A percentile compares a stretch with the other conserved stretches of the same genome.
Evolutionary conservation across 2,113 vertebrate genomes (phyloP).

Genomic region (Ceuthmochares aereus): DNA sequence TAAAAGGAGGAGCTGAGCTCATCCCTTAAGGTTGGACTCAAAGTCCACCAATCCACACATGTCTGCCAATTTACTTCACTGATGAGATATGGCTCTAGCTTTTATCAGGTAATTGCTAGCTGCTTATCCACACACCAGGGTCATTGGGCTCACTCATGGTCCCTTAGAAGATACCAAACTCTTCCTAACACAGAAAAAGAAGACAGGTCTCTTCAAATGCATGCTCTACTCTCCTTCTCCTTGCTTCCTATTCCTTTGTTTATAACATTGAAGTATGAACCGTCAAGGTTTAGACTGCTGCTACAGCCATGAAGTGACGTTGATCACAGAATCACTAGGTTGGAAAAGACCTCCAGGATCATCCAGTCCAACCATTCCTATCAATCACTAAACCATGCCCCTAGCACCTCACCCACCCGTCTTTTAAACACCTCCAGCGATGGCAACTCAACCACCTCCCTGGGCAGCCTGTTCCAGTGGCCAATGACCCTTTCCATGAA

Average conservation of each 20-base stretch:
- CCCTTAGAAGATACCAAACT: not conserved
- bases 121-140: not conserved
- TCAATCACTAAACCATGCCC: too few species aligned
- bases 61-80: not conserved
- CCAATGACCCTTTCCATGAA: too few species aligned
- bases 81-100: not conserved
- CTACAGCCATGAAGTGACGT: not conserved
- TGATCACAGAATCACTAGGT: not conserved
- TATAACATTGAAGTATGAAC: not conserved
- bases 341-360: too few species aligned
- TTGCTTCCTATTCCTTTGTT: not conserved
- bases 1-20: not conserved
- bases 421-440: too few species aligned
- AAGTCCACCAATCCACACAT: not conserved
- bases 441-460: too few species aligned
- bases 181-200: not conserved
- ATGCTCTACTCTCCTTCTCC: not conserved
- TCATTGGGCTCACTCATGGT: not conserved
- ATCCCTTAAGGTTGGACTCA: not conserved
- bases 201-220: not conserved
- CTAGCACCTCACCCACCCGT: too few species aligned
- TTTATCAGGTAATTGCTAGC: not conserved
- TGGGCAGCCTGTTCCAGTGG: too few species aligned
- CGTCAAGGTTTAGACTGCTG: not conserved
- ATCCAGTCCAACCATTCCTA: too few species aligned